Conservation (phyloP, 2,888 invertebrate genomes). For the Dasysyrphus albostriatus region DNA sequence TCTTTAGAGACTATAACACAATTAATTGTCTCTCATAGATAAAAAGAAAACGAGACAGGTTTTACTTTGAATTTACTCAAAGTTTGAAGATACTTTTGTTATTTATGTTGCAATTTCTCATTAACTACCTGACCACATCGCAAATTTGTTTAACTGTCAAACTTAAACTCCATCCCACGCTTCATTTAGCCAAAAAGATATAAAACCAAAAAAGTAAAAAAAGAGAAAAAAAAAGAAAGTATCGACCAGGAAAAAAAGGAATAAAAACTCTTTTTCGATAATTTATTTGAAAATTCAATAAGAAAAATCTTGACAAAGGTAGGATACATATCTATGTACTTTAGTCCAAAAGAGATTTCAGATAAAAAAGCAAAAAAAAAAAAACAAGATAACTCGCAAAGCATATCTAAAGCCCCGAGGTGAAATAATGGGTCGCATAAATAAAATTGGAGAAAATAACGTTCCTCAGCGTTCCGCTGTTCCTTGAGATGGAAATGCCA, state of each 20-base stretch:
- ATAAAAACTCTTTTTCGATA: slow-evolving; percentile 20
- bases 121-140: slow-evolving; percentile 33
- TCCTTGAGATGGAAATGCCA: slow-evolving; percentile 33
- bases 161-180: slow-evolving; percentile 61
- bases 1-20: background rate
- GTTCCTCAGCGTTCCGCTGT: slow-evolving; percentile 11
- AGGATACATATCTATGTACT: slow-evolving; percentile 43
- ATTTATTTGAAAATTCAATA: slow-evolving; percentile 62
- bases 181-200: slow-evolving; percentile 57
- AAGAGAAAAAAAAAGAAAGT: slow-evolving; percentile 20
- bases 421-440: slow-evolving; percentile 64
- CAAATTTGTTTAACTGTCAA: slow-evolving; percentile 49
- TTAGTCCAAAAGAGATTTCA: too few species aligned
- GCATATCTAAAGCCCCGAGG: slow-evolving; percentile 44
- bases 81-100: slow-evolving; percentile 7
- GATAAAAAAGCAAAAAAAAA: too few species aligned
- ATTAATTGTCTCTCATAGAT: slow-evolving; percentile 1
- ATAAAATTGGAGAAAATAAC: slow-evolving; percentile 62
- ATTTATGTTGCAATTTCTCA: slow-evolving; percentile 30
- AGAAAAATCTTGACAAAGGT: slow-evolving; percentile 48
- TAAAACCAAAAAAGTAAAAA: background rate
- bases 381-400: slow-evolving; percentile 30
- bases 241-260: slow-evolving; percentile 14
- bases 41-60: background rate
- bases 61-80: background rate